Conservation (phyloP, 2,797 vertebrate genomes). For the Gouania willdenowi region DNA sequence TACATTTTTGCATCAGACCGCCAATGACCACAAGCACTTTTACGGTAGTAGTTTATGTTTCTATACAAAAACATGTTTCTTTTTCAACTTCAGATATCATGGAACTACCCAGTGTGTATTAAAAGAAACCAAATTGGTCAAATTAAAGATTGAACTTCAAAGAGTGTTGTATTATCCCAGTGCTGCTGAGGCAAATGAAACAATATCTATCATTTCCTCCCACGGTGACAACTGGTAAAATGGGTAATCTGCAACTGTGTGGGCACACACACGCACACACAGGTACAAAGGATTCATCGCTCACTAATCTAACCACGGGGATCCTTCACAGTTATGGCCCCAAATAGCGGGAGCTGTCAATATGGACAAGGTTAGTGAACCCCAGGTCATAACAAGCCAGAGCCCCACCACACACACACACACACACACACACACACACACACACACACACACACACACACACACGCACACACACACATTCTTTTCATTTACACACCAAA, state of each 20-base stretch:
- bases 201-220: constrained; percentile 35
- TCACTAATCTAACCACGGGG: constrained; percentile 69
- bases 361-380: constrained; percentile 72
- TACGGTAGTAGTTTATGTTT: no score
- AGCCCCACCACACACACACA: constrained; percentile 32
- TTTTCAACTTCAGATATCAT: no score
- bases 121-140: no score
- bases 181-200: constrained; percentile 31
- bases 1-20: no score
- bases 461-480: constrained; percentile 14
- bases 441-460: constrained; percentile 9
- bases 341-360: constrained; percentile 73
- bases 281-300: constrained; percentile 56
- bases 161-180: constrained; percentile 5
- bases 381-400: constrained; percentile 59
- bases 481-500: no score
- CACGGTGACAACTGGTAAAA: constrained; percentile 54
- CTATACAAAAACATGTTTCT: no score
- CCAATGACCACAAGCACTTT: no score
- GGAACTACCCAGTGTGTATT: no score
- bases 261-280: constrained; percentile 14
- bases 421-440: constrained; percentile 11
- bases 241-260: constrained; percentile 41
- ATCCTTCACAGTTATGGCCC: constrained; percentile 60
- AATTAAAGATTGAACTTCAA: constrained; percentile 11